Evolutionary conservation across 1,140 invertebrate genomes (phyloP).

Genomic region (Nephila pilipes): DNA sequence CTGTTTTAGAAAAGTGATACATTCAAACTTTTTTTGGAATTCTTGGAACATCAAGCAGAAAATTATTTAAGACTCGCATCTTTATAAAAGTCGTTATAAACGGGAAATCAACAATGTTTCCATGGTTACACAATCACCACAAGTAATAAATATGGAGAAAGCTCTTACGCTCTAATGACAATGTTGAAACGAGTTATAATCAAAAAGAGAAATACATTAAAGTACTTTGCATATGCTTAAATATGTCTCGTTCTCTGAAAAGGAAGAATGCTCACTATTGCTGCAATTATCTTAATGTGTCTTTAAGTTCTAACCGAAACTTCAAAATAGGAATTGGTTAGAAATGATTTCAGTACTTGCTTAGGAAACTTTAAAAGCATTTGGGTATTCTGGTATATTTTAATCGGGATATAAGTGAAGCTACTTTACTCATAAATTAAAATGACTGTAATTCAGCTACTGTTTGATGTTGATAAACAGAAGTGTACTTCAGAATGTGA

Average conservation of each 20-base stretch:
- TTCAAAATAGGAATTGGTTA: neutral
- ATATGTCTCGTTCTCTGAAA: neutral
- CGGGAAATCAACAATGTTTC: neutral
- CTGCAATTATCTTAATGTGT: conserved; percentile 1
- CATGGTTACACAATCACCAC: neutral
- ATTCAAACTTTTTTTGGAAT: neutral
- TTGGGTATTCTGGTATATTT: too few species aligned
- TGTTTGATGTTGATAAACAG: too few species aligned
- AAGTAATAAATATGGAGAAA: neutral
- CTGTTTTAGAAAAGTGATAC: neutral
- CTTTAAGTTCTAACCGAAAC: neutral
- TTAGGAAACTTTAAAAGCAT: too few species aligned
- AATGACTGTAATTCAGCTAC: too few species aligned
- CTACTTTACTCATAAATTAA: too few species aligned
- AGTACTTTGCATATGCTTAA: neutral
- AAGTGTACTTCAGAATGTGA: too few species aligned
- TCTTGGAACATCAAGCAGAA: neutral
- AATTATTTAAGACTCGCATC: neutral
- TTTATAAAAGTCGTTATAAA: neutral
- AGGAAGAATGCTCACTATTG: neutral
- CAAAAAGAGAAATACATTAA: conserved; percentile 11
- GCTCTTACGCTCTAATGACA: neutral
- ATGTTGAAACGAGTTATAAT: conserved; percentile 18
- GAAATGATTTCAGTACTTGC: neutral
- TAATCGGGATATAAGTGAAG: too few species aligned